These are phyloP conservation scores for Druon quercuslanigerum DNA, from an alignment of 1,140 invertebrate genomes.

Conservation along the genomic window DNA sequence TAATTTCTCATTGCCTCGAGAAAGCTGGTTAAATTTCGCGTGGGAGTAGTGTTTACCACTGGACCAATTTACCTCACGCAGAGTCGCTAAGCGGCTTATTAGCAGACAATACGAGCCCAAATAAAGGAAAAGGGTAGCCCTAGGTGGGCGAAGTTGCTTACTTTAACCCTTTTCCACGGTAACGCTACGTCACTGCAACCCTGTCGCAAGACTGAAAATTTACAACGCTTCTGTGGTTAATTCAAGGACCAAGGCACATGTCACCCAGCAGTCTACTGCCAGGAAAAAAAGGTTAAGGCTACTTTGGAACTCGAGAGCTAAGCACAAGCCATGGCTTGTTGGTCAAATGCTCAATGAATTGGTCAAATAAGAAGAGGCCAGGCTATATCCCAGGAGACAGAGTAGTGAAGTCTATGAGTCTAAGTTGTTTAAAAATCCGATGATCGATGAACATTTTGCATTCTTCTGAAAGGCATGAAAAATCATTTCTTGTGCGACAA, in stretches of 20 bases:
- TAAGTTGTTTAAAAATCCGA: neutral
- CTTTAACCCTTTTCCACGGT: constrained; percentile 44
- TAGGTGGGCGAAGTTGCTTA: constrained; percentile 36
- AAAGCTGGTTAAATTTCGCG: constrained; percentile 31
- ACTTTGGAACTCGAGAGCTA: neutral
- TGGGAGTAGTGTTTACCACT: constrained; percentile 61
- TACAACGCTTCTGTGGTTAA: constrained; percentile 40
- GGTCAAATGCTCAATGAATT: constrained; percentile 1
- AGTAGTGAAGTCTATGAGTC: neutral
- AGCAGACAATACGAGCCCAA: constrained; percentile 53
- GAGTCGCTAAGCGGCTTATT: constrained; percentile 64
- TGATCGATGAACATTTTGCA: constrained; percentile 8
- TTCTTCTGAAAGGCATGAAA: too few relatives aligned
- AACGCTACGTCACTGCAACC: neutral
- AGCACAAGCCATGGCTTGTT: neutral
- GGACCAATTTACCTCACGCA: constrained; percentile 57
- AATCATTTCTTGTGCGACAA: too few relatives aligned
- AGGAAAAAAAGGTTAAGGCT: too few relatives aligned
- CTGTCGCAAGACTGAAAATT: constrained; percentile 44
- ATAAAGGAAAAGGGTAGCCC: constrained; percentile 49
- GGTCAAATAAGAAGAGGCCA: neutral
- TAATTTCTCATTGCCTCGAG: neutral
- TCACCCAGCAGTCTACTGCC: neutral
- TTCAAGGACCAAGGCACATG: too few relatives aligned
- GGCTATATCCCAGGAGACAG: constrained; percentile 1